Conservation (phyloP, 2,888 invertebrate genomes). For the Carterocephalus palaemon region DNA sequence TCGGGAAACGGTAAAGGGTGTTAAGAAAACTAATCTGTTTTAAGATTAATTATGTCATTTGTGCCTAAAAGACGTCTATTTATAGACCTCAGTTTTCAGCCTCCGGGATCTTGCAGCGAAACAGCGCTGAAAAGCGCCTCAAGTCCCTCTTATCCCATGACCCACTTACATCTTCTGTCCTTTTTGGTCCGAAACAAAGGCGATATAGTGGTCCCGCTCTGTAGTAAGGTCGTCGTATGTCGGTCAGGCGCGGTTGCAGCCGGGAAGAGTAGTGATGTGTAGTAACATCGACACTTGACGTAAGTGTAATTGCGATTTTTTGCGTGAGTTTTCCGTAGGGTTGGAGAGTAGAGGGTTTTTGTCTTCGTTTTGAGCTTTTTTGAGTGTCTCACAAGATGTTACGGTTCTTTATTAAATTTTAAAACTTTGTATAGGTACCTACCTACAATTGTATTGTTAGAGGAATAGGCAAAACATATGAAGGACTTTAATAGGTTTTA, state of each 20-base stretch:
- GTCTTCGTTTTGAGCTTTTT: too few species aligned
- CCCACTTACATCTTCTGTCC: conserved; percentile 60
- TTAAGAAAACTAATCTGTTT: conserved; percentile 1
- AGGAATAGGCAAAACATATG: too few species aligned
- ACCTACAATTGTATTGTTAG: too few species aligned
- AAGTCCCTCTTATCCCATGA: conserved; percentile 70
- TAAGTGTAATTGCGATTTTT: conserved; percentile 21
- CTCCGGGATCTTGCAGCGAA: conserved; percentile 52
- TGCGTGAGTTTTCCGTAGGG: not conserved
- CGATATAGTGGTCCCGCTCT: conserved; percentile 46
- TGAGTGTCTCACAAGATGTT: too few species aligned
- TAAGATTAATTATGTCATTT: conserved; percentile 48
- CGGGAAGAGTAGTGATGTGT: conserved; percentile 54
- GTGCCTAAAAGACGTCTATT: conserved; percentile 49
- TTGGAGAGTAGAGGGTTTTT: not conserved
- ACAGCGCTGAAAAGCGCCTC: conserved; percentile 57
- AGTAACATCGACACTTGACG: conserved; percentile 21
- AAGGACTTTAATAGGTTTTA: too few species aligned
- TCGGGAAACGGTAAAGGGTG: not conserved
- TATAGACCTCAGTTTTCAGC: conserved; percentile 56
- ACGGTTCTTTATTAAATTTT: too few species aligned
- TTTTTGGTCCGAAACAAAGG: conserved; percentile 32
- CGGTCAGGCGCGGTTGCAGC: conserved; percentile 70
- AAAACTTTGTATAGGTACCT: too few species aligned
- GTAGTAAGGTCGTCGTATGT: conserved; percentile 70